A percentile compares a stretch with the other conserved stretches of the same genome.
Evolutionary conservation across 2,888 invertebrate species (phyloP).

Genomic region (Alcis repandata): DNA sequence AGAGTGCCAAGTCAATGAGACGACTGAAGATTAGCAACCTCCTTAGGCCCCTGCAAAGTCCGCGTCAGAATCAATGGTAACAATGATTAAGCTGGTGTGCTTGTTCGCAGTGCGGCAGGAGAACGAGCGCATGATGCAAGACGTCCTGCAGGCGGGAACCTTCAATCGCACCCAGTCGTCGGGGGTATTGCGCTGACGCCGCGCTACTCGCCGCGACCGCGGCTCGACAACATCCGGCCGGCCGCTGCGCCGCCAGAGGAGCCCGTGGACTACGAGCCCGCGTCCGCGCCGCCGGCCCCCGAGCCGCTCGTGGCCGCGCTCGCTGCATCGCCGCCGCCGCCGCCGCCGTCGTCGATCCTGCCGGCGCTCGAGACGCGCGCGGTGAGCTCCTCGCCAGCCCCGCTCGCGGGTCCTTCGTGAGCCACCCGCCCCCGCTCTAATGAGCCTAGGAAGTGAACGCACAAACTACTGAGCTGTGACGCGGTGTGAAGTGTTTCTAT

Average conservation of each 20-base stretch:
- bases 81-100: constrained; percentile 71
- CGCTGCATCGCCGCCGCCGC: background rate
- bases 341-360: background rate
- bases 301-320: background rate
- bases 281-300: constrained; percentile 46
- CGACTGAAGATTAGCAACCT: constrained; percentile 25
- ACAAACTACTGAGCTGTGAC: constrained; percentile 56
- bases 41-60: constrained; percentile 50
- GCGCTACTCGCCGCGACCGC: constrained; percentile 83
- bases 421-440: constrained; percentile 41
- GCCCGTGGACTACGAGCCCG: constrained; percentile 66
- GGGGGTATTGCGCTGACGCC: constrained; percentile 85
- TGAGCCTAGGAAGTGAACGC: constrained; percentile 53
- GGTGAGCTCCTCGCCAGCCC: constrained; percentile 16
- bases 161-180: constrained; percentile 86
- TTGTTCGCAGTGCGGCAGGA: constrained; percentile 93
- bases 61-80: constrained; percentile 47
- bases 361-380: background rate
- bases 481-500: constrained; percentile 54
- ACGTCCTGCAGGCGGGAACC: constrained; percentile 89
- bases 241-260: constrained; percentile 82
- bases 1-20: constrained; percentile 27
- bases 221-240: constrained; percentile 79
- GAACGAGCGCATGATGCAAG: constrained; percentile 94
- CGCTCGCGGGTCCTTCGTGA: constrained; percentile 61